Evolutionary conservation across 2,797 vertebrate species (phyloP).

Genomic region (Saxicola maurus): DNA sequence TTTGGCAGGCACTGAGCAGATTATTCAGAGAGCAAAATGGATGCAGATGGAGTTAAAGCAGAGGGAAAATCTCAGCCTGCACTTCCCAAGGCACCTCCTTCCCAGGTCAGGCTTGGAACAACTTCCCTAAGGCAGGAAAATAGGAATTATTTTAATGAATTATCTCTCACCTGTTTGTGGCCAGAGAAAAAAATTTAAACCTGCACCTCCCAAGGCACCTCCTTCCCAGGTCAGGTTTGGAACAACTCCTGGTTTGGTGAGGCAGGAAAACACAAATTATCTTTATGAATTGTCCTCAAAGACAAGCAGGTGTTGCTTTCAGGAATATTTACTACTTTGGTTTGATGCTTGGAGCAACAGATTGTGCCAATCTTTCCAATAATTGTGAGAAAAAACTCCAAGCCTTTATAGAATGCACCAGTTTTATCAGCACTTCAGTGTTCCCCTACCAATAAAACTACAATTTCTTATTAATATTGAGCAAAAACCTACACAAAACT

Average conservation of each 20-base stretch:
- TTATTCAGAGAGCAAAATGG: not conserved
- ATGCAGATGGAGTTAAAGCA: not conserved
- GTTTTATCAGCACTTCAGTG: not conserved
- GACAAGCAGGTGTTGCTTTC: not conserved
- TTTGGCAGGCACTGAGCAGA: not conserved
- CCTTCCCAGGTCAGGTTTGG: not conserved
- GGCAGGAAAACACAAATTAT: not conserved
- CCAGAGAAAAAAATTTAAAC: not conserved
- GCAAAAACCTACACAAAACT: accelerated
- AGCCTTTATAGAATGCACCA: not conserved
- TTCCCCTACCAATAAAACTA: not conserved
- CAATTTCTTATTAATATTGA: not conserved
- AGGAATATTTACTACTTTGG: not conserved
- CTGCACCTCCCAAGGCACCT: not conserved
- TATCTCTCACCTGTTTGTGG: not conserved
- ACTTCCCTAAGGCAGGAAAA: not conserved
- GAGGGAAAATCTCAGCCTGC: not conserved
- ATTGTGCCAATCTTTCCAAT: not conserved
- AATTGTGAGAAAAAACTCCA: not conserved
- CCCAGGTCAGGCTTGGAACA: not conserved
- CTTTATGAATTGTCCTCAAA: not conserved
- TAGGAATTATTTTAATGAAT: accelerated
- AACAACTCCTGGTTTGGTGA: not conserved
- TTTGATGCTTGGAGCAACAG: not conserved
- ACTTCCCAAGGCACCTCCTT: not conserved